Conservation (phyloP, 2,888 invertebrate genomes). For the Auanema freiburgensis region DNA sequence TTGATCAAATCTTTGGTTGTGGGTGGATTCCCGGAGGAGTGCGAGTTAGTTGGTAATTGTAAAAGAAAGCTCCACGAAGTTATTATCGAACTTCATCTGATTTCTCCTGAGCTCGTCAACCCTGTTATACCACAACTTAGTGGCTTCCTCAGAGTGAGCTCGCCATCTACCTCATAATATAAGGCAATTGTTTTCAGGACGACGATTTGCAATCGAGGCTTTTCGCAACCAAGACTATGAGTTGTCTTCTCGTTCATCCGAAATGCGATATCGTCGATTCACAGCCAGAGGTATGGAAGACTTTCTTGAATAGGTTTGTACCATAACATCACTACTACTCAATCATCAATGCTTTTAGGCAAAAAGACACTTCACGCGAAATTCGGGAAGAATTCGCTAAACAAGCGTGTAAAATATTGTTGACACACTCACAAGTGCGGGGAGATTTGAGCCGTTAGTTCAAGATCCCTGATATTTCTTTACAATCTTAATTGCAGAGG, state of each 20-base stretch:
- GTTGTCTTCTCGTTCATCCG: not conserved
- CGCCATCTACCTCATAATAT: not conserved
- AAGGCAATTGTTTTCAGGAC: too few relatives aligned
- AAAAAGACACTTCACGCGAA: slow-evolving; percentile 2
- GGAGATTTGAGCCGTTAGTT: slow-evolving; percentile 16
- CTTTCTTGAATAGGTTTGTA: slow-evolving; percentile 7
- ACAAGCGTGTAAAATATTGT: slow-evolving; percentile 8
- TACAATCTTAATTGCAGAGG: slow-evolving; percentile 3
- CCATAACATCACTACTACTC: not conserved
- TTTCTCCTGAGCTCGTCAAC: slow-evolving; percentile 20
- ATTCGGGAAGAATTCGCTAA: slow-evolving; percentile 11
- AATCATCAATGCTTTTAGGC: not conserved
- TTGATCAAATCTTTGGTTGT: slow-evolving; percentile 18
- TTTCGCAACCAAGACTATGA: not conserved
- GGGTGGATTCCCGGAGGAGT: slow-evolving; percentile 32
- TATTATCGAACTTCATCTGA: slow-evolving; percentile 25
- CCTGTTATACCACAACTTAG: slow-evolving; percentile 23
- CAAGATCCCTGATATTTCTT: not conserved
- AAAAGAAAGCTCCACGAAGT: slow-evolving; percentile 28
- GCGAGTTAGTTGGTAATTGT: slow-evolving; percentile 26
- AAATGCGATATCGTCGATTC: slow-evolving; percentile 10
- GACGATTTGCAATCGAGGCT: not conserved
- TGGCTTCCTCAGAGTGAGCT: slow-evolving; percentile 8
- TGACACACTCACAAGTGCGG: slow-evolving; percentile 11
- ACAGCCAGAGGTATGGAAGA: slow-evolving; percentile 12